Percentiles rank a stretch among this genome's conserved stretches.
Evolutionary conservation across 1,140 invertebrate species (phyloP).

Genomic region (Tachypleus tridentatus): DNA sequence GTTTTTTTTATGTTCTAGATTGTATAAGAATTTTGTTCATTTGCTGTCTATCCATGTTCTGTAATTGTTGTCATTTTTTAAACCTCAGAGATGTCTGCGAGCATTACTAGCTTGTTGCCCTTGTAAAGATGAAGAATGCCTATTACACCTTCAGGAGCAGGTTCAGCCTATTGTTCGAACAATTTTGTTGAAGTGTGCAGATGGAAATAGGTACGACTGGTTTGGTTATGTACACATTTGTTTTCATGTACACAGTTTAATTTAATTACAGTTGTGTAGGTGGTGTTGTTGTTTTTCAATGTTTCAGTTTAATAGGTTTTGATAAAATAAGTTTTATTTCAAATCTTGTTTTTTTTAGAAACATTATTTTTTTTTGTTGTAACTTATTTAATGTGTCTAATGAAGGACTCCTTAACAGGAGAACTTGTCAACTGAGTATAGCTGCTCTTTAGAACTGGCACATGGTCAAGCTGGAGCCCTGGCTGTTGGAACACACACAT

Average conservation of each 20-base stretch:
- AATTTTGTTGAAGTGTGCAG: conserved; percentile 38
- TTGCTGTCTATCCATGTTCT: no score
- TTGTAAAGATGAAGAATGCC: conserved; percentile 30
- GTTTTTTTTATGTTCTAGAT: no score
- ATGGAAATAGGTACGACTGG: conserved; percentile 35
- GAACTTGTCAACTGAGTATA: conserved; percentile 37
- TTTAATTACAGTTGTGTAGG: no score
- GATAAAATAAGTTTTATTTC: no score
- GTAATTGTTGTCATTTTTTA: no score
- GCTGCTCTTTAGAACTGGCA: conserved; percentile 37
- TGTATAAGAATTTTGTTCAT: no score
- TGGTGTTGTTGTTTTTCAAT: no score
- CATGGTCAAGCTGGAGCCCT: conserved; percentile 38
- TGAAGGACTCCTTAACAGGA: conserved; percentile 20
- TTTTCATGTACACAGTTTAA: no score
- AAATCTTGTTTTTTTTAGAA: no score
- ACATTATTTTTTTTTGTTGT: not conserved
- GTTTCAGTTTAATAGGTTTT: no score
- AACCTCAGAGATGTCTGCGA: conserved; percentile 31
- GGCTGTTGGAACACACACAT: conserved; percentile 34
- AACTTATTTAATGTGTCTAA: not conserved
- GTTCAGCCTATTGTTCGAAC: conserved; percentile 36
- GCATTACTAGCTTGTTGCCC: conserved; percentile 34
- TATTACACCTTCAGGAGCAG: conserved; percentile 29
- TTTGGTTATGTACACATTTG: no score